Base-by-base conservation (phyloP, 1,140 invertebrate species). In the Drosophila varians region DNA sequence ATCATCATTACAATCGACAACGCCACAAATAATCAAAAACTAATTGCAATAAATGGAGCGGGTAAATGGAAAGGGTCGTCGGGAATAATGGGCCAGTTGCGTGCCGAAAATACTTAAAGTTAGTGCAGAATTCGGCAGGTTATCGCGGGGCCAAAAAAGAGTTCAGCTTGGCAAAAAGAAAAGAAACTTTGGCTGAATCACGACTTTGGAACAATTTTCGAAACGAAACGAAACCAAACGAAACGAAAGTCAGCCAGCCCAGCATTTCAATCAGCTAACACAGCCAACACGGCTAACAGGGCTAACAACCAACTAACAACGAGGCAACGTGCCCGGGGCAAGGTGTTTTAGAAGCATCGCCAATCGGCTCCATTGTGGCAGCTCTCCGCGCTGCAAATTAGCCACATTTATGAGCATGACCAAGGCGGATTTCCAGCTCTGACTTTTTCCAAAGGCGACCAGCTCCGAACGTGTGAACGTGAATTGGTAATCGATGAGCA, bases 401-500 rank as follows among this genome's bases (percentile, higher is more conserved):
- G 79, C 79, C 75, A 72, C 71, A 83, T 83, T 83, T 82, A 83
- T 83, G 78, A 83, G 78, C 74, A 74, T 77, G 77, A 82, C 74
- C 77, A 58, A 66, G 48, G 64, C 58, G 73, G 77, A 72, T 79
- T 75, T 65, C 77, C 51, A 80, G 45, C 23, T 16, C 14, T n/a
- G 31, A 52, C 34, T 38, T 47, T 48, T 58, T 55, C 14, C 9
- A 31, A 36, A 11, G 18, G n/a, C 36, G 28, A 55, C 69, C 45
- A 45, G 19, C 64, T 28, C 34, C 19, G 66, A 82, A 83, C 79
- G 79, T 83, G 74, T 84, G 79, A 83, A 83, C 79, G 79, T 84
- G 79, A 84, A 78, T 77, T 64, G 79, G 79, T 78, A 83, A 83
- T 84, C 79, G 79, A 83, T 83, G 79, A 78, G 79, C 75, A 70